phyloP scores from a whole-genome alignment of 2,888 invertebrate species.

The Psylliodes chrysocephalus region DNA sequence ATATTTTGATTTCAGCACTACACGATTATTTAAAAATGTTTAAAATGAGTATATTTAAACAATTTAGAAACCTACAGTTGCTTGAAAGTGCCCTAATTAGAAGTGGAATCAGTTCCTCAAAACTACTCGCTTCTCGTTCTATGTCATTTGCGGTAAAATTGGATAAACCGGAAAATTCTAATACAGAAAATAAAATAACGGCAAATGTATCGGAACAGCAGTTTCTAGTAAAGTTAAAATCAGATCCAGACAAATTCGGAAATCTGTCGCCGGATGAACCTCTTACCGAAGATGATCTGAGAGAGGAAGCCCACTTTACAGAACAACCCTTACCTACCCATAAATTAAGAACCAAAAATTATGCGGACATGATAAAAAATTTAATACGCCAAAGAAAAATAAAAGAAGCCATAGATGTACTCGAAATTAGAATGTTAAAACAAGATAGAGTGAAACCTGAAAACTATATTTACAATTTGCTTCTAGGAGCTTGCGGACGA shows the following conservation, averaged over 20 bases:
- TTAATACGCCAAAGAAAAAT: conserved; percentile 73
- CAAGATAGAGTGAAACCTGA: conserved; percentile 83
- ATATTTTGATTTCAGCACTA: not conserved
- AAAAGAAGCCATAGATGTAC: conserved; percentile 80
- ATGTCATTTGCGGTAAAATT: not conserved
- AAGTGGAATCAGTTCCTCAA: not conserved
- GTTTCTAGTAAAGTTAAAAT: conserved; percentile 57
- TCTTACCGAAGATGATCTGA: conserved; percentile 67
- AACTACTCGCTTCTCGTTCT: not conserved
- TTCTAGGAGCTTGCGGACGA: conserved; percentile 86
- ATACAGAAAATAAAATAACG: not conserved
- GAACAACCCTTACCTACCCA: conserved; percentile 65
- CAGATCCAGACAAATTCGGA: conserved; percentile 72
- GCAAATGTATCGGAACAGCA: conserved; percentile 54
- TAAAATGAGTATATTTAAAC: not conserved
- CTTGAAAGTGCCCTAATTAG: not conserved
- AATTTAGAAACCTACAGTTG: not conserved
- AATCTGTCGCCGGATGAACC: conserved; percentile 56
- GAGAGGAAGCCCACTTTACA: conserved; percentile 70
- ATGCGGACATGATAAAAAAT: conserved; percentile 77
- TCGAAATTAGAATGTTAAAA: conserved; percentile 81
- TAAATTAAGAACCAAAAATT: conserved; percentile 72
- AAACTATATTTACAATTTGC: conserved; percentile 80
- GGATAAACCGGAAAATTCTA: not conserved
- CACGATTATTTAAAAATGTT: not conserved